phyloP scores from a whole-genome alignment of 2,113 vertebrate species.

The Pelusios castaneus region DNA sequence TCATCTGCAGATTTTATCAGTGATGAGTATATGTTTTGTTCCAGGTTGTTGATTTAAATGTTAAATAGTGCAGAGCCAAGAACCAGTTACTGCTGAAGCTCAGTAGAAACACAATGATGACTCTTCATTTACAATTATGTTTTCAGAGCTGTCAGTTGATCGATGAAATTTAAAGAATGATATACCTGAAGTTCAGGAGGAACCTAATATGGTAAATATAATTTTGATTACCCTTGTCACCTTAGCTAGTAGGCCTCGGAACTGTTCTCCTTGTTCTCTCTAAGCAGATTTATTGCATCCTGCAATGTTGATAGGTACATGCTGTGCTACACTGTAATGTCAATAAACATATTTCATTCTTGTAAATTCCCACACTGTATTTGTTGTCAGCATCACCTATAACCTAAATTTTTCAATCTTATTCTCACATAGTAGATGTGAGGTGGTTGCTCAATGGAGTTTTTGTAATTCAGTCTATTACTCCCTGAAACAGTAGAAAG shows the following conservation, averaged over 20 bases:
- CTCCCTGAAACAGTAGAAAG: background rate
- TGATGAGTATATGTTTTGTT: background rate
- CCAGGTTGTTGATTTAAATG: background rate
- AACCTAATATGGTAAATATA: background rate
- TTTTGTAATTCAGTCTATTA: background rate
- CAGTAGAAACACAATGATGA: background rate
- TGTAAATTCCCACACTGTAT: background rate
- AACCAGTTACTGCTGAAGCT: background rate
- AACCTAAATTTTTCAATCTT: background rate
- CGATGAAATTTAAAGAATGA: background rate
- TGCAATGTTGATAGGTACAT: background rate
- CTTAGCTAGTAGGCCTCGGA: background rate
- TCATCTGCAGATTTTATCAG: background rate
- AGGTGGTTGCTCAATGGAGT: background rate
- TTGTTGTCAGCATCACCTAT: background rate
- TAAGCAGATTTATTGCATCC: background rate
- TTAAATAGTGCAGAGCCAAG: background rate
- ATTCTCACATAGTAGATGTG: background rate
- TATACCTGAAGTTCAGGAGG: background rate
- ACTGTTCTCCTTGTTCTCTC: background rate
- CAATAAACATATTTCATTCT: background rate
- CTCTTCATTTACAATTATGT: background rate
- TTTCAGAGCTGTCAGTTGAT: background rate
- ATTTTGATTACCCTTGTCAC: background rate
- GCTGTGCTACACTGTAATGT: background rate